Base-by-base conservation (phyloP, 2,113 vertebrate genomes). In the Istiophorus platypterus region DNA sequence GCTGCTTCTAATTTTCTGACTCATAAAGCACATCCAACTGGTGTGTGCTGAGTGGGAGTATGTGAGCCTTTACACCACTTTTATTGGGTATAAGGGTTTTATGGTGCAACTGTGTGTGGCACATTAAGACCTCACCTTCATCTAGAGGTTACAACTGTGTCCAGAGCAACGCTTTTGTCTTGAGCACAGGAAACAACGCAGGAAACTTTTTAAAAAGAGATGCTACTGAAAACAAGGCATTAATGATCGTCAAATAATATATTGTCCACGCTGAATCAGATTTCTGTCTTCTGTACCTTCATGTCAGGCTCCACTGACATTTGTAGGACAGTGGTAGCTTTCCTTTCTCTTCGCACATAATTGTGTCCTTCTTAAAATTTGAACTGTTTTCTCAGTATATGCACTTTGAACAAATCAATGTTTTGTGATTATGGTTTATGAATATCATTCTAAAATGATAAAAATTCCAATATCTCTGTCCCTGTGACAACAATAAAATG, bases 1-100 rank as follows among this genome's bases (percentile, higher is more conserved):
- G 78, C 82, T 58, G 79, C 74, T 87, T 77, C 87, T 87, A 78
- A 88, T 92, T 87, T 88, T 91, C 86, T 88, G 91, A 91, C 73
- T 90, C 89, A 88, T 89, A 92, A 91, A 91, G 61, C 84, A 51
- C 87, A 87, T 82, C 72, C 34, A 37, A 73, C 76, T 66, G 72
- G 31, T 72, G 17, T 39, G 41, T n/a, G 79, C 73, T 74, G 84
- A 71, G 65, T 29, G 78, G 70, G 80, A 62, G 80, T 84, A 61
- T 88, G 87, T 86, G 85, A 86, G 77, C 76, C 73, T 86, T 88
- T 73, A 74, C 31, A 24, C 70, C 20, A 29, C 41, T 79, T 87
- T 89, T 84, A 86, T 87, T 70, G 64, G 74, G 45, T 63, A 26
- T 77, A 71, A 64, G 29, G 18, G n/a, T 79, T 91, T 89, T 86